Base-by-base conservation (phyloP, 2,113 vertebrate genomes). In the Illadopsis cleaveri region DNA sequence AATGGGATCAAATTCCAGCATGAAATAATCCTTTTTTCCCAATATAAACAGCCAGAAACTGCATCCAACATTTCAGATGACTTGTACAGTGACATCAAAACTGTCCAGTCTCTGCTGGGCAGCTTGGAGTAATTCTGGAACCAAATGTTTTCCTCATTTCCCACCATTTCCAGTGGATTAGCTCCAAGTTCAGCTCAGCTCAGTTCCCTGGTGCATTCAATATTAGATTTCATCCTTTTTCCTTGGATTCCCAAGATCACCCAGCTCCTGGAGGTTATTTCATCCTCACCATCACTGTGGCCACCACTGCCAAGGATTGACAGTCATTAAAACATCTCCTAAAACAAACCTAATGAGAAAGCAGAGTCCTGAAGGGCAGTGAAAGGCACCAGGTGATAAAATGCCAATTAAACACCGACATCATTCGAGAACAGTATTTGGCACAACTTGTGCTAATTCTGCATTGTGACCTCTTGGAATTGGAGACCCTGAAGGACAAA, bases 401-500 rank as follows among this genome's bases (percentile, higher is more conserved):
- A 19, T 17, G 13, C 27, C 60, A 93, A 50, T 70, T 54, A 90
- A 86, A 70, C 4, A 66, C 51, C 0, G 35, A 27, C 17, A 80
- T 28, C 15, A 7, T n/a, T 35, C 15, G 23, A 90, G 72, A 37
- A 51, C 31, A 25, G 10, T 2, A 28, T 24, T 23, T 35, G 56
- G 33, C 64, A 70, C 33, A 78, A 50, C 14, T 47, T 58, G 38
- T 11, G 20, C 42, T 81, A 1, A 31, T 77, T 78, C 31, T 64
- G 15, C 17, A 5, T 5, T 0, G 0, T 0, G 2, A 37, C 31
- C 48, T 53, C 42, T 60, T 31, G 40, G 66, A 80, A 38, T 1
- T 16, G 42, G 25, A 53, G 18, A 27, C 35, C 37, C 78, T 53
- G 44, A 69, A 64, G 10, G 19, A 60, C 11, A 15, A 18, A 20